These are phyloP conservation scores for Drosophila pseudoananassae DNA, from an alignment of 1,140 invertebrate genomes.

Conservation along the genomic window DNA sequence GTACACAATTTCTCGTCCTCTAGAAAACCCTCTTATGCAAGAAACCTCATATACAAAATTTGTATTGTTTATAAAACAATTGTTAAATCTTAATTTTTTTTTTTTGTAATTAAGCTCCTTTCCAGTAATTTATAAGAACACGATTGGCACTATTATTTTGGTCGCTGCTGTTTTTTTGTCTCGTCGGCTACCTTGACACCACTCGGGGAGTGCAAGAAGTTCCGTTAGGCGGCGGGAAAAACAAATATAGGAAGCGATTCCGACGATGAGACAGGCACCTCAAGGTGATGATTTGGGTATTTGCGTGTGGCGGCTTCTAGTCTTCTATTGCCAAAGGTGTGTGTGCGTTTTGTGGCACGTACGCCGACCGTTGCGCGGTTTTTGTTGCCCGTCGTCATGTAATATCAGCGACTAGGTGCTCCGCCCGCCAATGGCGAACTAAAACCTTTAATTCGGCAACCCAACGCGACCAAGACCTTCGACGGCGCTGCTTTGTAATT, in stretches of 20 bases:
- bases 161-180: constrained; percentile 3
- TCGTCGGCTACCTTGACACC: constrained; percentile 45
- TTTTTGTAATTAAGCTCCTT: too few species aligned
- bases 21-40: too few species aligned
- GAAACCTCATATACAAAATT: too few species aligned
- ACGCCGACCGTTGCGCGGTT: constrained; percentile 13
- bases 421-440: constrained; percentile 40
- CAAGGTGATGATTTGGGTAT: constrained; percentile 38
- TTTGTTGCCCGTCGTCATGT: constrained; percentile 6
- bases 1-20: too few species aligned
- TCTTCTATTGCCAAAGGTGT: not conserved
- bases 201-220: constrained; percentile 38
- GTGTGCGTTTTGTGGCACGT: constrained; percentile 41
- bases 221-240: constrained; percentile 29
- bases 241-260: constrained; percentile 41
- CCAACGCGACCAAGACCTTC: constrained; percentile 9
- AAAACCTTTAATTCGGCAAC: constrained; percentile 38
- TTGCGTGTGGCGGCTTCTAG: constrained; percentile 5
- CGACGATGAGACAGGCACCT: constrained; percentile 34
- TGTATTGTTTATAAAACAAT: too few species aligned
- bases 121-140: not conserved
- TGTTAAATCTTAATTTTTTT: too few species aligned
- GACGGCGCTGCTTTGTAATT: constrained; percentile 44
- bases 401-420: constrained; percentile 33
- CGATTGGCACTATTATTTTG: constrained; percentile 10